Conservation (phyloP, 2,888 invertebrate genomes). For the Vannuccia rotundouncinata region DNA sequence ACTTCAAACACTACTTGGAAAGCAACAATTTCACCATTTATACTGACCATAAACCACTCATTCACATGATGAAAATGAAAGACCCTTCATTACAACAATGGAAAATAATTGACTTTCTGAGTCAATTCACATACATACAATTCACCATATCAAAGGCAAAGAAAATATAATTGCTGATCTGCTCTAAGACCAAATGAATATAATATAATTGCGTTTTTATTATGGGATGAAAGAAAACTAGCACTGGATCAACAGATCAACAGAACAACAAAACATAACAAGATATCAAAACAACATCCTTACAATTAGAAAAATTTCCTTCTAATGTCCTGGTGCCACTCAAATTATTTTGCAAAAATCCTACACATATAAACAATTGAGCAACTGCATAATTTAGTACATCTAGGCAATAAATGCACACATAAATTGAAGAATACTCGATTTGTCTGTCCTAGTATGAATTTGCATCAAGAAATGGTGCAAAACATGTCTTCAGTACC, state of each 20-base stretch:
- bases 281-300: not conserved
- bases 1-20: not conserved
- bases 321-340: not conserved
- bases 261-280: not conserved
- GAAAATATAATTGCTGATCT: not conserved
- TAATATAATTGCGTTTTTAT: not conserved
- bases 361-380: slow-evolving; percentile 8
- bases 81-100: not conserved
- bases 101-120: not conserved
- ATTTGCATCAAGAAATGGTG: slow-evolving; percentile 24
- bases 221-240: not conserved
- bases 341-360: not conserved
- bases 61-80: not conserved
- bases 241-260: not conserved
- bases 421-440: not conserved
- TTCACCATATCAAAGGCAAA: not conserved
- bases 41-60: not conserved
- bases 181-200: not conserved
- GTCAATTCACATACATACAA: not conserved
- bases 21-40: not conserved
- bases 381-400: slow-evolving; percentile 21
- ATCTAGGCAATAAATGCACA: slow-evolving; percentile 4
- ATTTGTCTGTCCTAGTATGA: slow-evolving; percentile 25
- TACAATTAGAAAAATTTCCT: not conserved
- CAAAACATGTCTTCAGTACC: slow-evolving; percentile 18